A percentile compares a stretch with the other conserved stretches of the same genome.
Conservation (phyloP, 2,113 vertebrate species). For the Lophura nycthemera region DNA sequence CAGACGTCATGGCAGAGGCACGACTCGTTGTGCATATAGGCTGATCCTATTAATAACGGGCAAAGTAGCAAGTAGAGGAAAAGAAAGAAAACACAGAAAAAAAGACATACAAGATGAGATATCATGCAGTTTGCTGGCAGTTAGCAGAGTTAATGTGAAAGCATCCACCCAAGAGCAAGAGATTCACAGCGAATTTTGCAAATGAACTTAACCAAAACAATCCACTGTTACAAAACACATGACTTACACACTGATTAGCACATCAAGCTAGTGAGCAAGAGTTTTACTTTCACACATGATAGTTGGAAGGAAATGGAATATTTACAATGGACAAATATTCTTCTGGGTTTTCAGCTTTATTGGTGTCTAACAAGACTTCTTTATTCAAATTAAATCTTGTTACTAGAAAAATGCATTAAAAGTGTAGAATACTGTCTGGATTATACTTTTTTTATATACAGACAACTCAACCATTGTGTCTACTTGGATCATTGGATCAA, state of each 20-base stretch:
- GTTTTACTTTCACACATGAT: slow-evolving; percentile 80
- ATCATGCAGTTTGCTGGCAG: slow-evolving; percentile 82
- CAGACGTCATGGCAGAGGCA: slow-evolving; percentile 82
- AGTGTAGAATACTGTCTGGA: not conserved
- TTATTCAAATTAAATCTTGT: not conserved
- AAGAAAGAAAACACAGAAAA: slow-evolving; percentile 83
- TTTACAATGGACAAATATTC: not conserved
- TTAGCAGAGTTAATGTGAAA: slow-evolving; percentile 80
- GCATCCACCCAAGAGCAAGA: slow-evolving; percentile 77
- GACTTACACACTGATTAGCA: slow-evolving; percentile 71
- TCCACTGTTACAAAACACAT: slow-evolving; percentile 63
- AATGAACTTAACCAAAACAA: slow-evolving; percentile 73
- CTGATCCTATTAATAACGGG: slow-evolving; percentile 89
- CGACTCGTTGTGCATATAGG: slow-evolving; percentile 89
- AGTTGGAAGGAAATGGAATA: not conserved
- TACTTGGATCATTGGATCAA: not conserved
- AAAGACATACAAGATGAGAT: slow-evolving; percentile 84
- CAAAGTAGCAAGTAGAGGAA: slow-evolving; percentile 85
- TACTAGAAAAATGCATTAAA: not conserved
- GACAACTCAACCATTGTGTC: not conserved
- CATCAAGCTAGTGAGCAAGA: slow-evolving; percentile 74
- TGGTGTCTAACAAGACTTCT: not conserved
- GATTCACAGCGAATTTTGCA: slow-evolving; percentile 73
- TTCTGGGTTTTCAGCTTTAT: not conserved
- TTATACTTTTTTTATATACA: not conserved